phyloP scores from a whole-genome alignment of 30 jellyfish, hydroid and myxozoan species.

The Aurelia sp. region DNA sequence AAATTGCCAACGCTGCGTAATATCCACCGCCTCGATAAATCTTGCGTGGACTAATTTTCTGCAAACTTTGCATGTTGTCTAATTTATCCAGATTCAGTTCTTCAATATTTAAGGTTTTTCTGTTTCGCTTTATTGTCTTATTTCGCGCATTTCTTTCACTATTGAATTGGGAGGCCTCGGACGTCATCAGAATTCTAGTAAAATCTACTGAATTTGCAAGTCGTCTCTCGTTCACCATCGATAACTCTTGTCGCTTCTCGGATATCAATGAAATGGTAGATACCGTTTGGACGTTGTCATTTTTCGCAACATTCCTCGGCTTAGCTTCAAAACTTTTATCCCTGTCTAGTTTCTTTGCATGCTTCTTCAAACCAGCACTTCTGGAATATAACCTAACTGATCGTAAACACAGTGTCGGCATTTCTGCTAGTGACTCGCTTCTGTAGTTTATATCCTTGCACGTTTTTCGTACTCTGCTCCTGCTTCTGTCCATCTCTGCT shows the following conservation, averaged over 20 bases:
- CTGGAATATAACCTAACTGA: neutral
- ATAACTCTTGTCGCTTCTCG: no score
- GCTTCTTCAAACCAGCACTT: no score
- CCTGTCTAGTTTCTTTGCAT: no score
- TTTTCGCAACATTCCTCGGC: no score
- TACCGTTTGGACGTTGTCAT: no score
- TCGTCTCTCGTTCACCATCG: neutral
- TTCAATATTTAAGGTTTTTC: neutral
- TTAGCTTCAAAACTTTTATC: no score
- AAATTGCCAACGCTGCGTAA: conserved; percentile 55
- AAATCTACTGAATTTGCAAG: neutral
- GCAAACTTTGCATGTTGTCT: neutral
- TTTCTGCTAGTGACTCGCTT: neutral
- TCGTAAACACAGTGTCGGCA: neutral
- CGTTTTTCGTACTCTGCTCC: neutral
- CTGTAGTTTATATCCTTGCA: neutral
- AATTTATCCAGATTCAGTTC: neutral
- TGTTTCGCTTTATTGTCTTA: neutral
- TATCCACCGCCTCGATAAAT: conserved; percentile 65
- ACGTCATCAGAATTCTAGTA: neutral
- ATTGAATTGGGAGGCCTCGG: neutral
- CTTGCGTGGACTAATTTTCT: conserved; percentile 45
- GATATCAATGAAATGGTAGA: no score
- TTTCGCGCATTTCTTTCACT: neutral
- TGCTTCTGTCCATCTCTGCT: neutral